These are phyloP conservation scores for Thalassaphorura encarpata DNA, from an alignment of 1,140 invertebrate species.

Conservation along the genomic window DNA sequence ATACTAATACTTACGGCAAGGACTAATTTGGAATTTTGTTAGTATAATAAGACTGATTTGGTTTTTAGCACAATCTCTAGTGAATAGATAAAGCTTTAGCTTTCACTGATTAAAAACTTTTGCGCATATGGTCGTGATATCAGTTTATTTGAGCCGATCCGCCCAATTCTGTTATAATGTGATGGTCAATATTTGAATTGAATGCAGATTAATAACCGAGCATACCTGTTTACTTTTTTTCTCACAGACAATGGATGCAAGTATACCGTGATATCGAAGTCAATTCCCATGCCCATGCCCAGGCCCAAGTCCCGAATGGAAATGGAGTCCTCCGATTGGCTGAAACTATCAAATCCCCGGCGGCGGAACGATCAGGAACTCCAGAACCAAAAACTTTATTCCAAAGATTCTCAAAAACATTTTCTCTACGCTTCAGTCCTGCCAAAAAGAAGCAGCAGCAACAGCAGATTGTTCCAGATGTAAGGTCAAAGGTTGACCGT, in stretches of 20 bases:
- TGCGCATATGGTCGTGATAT: too few relatives aligned
- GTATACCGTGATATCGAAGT: constrained; percentile 27
- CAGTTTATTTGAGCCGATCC: too few relatives aligned
- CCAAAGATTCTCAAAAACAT: constrained; percentile 31
- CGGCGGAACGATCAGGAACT: background rate
- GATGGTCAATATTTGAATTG: too few relatives aligned
- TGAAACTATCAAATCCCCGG: background rate
- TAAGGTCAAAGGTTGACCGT: constrained; percentile 15
- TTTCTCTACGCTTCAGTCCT: constrained; percentile 25
- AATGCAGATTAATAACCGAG: too few relatives aligned
- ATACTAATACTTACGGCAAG: too few relatives aligned
- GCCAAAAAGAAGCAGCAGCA: constrained; percentile 2
- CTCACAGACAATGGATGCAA: constrained; percentile 24
- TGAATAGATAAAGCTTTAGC: too few relatives aligned
- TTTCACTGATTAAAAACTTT: too few relatives aligned
- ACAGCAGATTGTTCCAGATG: constrained; percentile 8
- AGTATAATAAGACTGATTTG: too few relatives aligned
- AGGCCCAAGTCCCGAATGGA: background rate
- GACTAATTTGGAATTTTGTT: too few relatives aligned
- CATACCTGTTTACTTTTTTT: background rate
- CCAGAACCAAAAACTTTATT: constrained; percentile 11
- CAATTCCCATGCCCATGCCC: background rate
- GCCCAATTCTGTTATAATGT: too few relatives aligned
- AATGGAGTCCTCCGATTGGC: background rate
- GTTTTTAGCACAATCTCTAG: too few relatives aligned